Base-by-base conservation (phyloP, 1,140 invertebrate genomes). In the Microvelia longipes region DNA sequence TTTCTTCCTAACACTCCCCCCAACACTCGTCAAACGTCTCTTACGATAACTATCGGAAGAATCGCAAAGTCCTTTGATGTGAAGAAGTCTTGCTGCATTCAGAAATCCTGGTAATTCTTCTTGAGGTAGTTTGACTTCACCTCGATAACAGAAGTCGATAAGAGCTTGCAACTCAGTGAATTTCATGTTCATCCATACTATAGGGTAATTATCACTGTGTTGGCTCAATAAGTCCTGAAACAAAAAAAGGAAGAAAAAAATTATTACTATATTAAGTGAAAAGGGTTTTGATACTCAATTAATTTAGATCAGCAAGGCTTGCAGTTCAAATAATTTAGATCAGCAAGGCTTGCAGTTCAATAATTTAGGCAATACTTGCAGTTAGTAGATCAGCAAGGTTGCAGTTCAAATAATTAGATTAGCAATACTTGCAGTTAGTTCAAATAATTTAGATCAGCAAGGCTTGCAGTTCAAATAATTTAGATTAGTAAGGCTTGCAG, bases 111-210 rank as follows among this genome's bases (percentile, higher is more conserved):
- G 88, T 75, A 96, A 82, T 80, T 95, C 91, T 80, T 93, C 91
- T 81, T 94, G 92, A 72, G 90, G 90, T 78, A 96, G 92, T 81
- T 94, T 94, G 29, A 95, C 92, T 84, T 95, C 92, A 69, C 93
- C 93, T 76, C 90, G 85, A 81, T 95, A 96, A 91, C 95, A 95
- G 76, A 94, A 94, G 79, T 93, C 90, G 85, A 94, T 90, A 86
- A 95, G 92, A 70, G 91, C 91, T 81, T 91, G 88, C 72, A 95
- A 80, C 82, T 94, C 91, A 80, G 90, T 87, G 81, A 91, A 94
- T 80, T 91, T 92, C 11, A 95, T 90, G 85, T 94, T 91, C 74
- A 94, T 82, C 80, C 94, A 92, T 74, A 95, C 88, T 77, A 94
- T 92, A 68, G 91, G 91, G 82, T 94, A 91, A 80, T 93, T 92